These are phyloP conservation scores for Prionailurus bengalensis DNA, from an alignment of 2,113 vertebrate species.

Conservation along the genomic window DNA sequence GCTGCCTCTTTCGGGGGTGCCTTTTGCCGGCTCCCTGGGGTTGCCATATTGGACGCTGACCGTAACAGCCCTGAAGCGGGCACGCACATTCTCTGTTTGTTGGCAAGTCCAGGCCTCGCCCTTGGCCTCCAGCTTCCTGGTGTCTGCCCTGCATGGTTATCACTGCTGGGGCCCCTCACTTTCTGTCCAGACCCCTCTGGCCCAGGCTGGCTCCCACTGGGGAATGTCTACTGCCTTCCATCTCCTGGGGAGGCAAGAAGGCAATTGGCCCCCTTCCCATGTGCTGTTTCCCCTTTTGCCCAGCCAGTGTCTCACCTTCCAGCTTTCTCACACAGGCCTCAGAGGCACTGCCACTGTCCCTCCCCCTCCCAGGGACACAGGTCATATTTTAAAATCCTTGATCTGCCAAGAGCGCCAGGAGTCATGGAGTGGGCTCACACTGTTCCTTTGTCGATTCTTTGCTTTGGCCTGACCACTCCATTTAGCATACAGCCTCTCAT, in stretches of 20 bases:
- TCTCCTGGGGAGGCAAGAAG: too few relatives aligned
- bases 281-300: neutral
- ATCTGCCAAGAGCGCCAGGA: neutral
- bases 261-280: neutral
- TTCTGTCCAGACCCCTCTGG: neutral
- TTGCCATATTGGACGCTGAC: neutral
- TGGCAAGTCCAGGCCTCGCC: neutral
- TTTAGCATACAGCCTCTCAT: neutral
- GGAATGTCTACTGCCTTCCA: neutral
- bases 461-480: fast-evolving
- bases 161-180: neutral
- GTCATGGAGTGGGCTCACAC: neutral
- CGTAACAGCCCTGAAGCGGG: neutral
- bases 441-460: neutral
- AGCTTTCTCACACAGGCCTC: neutral
- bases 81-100: neutral
- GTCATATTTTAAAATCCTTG: neutral
- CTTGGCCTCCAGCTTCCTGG: neutral
- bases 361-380: neutral
- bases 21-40: neutral
- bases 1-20: neutral
- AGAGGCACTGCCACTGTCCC: too few relatives aligned
- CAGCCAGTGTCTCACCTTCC: fast-evolving
- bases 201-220: neutral
- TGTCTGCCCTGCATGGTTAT: neutral